Evolutionary conservation across 1,140 invertebrate genomes (phyloP).

Genomic region (Tetranychus cinnabarinus): DNA sequence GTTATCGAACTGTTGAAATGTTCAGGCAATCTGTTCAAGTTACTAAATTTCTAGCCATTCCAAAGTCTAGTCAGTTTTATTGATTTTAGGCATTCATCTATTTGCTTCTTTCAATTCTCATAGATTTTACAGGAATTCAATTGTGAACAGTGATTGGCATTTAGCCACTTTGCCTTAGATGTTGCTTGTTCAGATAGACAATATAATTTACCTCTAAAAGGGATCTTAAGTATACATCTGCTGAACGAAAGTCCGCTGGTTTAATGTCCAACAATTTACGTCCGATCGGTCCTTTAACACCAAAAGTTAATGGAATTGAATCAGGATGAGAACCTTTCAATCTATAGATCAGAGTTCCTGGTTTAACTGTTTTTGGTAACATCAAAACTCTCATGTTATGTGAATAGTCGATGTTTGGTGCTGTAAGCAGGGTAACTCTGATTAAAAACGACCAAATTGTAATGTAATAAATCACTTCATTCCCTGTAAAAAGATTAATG

Average conservation of each 20-base stretch:
- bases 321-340: slow-evolving; percentile 60
- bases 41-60: too few species aligned
- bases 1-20: too few species aligned
- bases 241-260: slow-evolving; percentile 11
- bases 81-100: too few species aligned
- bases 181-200: too few species aligned
- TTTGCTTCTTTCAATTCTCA: too few species aligned
- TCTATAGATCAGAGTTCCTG: slow-evolving; percentile 49
- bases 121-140: too few species aligned
- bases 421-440: not conserved
- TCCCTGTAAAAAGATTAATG: too few species aligned
- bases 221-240: slow-evolving; percentile 13
- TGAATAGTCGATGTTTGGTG: slow-evolving; percentile 15
- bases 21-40: too few species aligned
- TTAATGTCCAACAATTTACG: slow-evolving; percentile 11
- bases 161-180: too few species aligned
- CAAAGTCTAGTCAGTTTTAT: too few species aligned
- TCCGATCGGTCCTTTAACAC: slow-evolving; percentile 9
- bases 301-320: slow-evolving; percentile 26
- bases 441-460: not conserved
- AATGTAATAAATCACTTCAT: too few species aligned
- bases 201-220: slow-evolving; percentile 7
- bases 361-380: slow-evolving; percentile 12
- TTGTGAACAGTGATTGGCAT: too few species aligned
- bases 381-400: slow-evolving; percentile 16